These are phyloP conservation scores for Ploceus nigricollis DNA, from an alignment of 2,113 vertebrate species.

Conservation along the genomic window DNA sequence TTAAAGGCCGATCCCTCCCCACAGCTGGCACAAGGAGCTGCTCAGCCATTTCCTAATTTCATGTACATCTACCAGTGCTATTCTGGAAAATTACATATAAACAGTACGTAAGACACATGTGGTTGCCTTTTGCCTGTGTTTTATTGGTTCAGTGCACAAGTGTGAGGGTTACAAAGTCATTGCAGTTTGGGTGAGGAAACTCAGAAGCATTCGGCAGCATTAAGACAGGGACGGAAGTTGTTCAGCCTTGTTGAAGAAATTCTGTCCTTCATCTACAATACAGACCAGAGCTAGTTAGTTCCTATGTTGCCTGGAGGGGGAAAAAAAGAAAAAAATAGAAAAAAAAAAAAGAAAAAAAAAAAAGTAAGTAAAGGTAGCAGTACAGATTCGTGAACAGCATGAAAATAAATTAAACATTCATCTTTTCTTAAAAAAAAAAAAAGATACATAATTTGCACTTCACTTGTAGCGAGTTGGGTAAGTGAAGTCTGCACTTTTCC, in stretches of 20 bases:
- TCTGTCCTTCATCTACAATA: neutral
- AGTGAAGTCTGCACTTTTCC: neutral
- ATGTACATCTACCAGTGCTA: neutral
- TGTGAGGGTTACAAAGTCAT: neutral
- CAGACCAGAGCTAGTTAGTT: neutral
- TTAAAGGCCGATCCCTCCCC: neutral
- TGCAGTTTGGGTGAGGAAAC: neutral
- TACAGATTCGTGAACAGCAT: neutral
- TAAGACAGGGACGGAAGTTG: neutral
- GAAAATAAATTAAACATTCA: neutral
- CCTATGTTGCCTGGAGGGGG: neutral
- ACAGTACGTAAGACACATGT: neutral
- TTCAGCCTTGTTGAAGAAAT: neutral
- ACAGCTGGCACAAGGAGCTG: accelerated
- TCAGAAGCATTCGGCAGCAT: accelerated
- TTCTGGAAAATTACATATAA: neutral
- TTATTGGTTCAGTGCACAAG: neutral
- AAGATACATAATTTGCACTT: neutral
- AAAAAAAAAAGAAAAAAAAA: neutral
- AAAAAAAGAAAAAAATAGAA: neutral
- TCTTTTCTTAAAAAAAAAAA: neutral
- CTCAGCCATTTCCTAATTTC: neutral
- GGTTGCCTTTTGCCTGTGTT: neutral
- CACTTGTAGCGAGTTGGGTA: neutral
- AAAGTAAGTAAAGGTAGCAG: neutral